Evolutionary conservation across 2,113 vertebrate species (phyloP), one percentile per base, ranked within the genome.

Genomic region (Bucco capensis): DNA sequence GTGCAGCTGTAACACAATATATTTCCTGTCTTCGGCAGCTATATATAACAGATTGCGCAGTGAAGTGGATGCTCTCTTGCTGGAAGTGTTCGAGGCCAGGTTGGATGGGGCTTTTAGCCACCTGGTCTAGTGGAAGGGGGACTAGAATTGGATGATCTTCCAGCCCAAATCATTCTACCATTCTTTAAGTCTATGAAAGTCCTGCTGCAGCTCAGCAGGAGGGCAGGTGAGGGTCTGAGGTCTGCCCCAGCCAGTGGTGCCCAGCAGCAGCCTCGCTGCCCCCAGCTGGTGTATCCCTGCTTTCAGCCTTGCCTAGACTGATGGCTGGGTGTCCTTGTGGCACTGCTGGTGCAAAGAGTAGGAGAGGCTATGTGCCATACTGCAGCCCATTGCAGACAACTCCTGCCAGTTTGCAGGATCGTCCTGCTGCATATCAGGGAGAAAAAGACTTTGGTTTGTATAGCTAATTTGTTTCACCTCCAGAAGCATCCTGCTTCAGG

Each of bases 221-320:
- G 17, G 19, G 19, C 37, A 10, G 44, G 49, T 1, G 6, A 49
- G 60, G 19, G 31, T 33, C 75, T 89, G 65, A 38, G 27, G 8
- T 60, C 44, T 66, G 37, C 30, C 67, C 28, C 0, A 0, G 35
- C 28, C 0, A 1, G 3, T 4, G 9, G 16, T 40, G n/a, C 40
- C 56, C 37, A 53, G 75, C 71, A 49, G 40, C 57, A 58, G 49
- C 54, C 3, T 2, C 49, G 9, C 22, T 35, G 16, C 28, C 25
- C 25, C 50, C 28, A 16, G n/a, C 37, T 27, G 14, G 10, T 6
- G 31, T 4, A 12, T n/a, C n/a, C 23, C 37, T 56, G 49, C 64
- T 58, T 21, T 78, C 1, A 1, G 31, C 23, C 57, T 17, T 40
- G 21, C 28, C 58, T 40, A n/a, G 21, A 15, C 19, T 40, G 50